These are phyloP conservation scores for Odocoileus virginianus DNA, from an alignment of 2,113 vertebrate species.

Conservation along the genomic window DNA sequence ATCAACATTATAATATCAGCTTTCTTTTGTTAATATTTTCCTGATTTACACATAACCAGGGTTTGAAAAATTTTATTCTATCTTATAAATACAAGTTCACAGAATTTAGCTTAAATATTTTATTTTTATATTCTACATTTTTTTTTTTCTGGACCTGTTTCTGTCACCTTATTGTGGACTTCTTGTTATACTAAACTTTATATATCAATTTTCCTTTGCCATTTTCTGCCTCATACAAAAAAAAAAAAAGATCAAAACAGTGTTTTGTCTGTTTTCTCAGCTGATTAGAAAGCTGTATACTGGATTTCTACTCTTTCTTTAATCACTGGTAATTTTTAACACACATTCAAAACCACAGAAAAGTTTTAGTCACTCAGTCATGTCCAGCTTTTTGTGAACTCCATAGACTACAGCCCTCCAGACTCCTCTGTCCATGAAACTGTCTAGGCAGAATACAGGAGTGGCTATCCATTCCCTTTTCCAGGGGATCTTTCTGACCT, in stretches of 20 bases:
- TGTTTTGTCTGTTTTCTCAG: background rate
- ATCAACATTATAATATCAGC: background rate
- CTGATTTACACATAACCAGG: background rate
- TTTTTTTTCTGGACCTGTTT: background rate
- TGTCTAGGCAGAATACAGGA: background rate
- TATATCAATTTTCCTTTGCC: background rate
- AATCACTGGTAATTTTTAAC: background rate
- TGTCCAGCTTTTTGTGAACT: background rate
- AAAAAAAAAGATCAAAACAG: background rate
- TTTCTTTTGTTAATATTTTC: conserved; percentile 1
- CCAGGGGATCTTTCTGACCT: background rate
- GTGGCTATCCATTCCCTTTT: background rate
- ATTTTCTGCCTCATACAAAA: background rate
- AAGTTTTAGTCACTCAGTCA: background rate
- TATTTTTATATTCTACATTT: background rate
- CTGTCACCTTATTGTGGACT: background rate
- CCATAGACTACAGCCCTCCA: background rate
- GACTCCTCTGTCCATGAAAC: background rate
- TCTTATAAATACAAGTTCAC: background rate
- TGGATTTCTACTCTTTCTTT: background rate
- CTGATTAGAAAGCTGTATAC: background rate
- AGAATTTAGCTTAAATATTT: background rate
- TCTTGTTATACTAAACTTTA: background rate
- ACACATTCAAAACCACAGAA: background rate
- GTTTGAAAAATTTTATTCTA: background rate